A percentile compares a stretch with the other conserved stretches of the same genome.
Conservation (phyloP, 2,797 vertebrate species). For the Rhinoraja longicauda region DNA sequence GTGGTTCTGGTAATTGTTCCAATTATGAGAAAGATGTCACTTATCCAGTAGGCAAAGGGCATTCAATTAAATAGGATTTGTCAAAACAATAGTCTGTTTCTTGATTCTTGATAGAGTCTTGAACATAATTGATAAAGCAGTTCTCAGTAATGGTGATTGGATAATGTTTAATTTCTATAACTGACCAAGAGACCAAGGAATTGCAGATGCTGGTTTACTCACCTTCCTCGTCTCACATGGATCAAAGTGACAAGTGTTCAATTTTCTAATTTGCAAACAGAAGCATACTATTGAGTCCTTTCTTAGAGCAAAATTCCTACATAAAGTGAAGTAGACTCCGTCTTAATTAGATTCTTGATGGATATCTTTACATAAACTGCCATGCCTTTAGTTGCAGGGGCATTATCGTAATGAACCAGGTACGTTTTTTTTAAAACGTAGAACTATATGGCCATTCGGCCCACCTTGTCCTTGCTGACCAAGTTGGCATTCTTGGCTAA, state of each 20-base stretch:
- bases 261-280: background rate
- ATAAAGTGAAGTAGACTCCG: background rate
- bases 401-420: background rate
- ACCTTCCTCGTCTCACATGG: background rate
- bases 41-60: background rate
- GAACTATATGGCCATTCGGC: no score
- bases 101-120: background rate
- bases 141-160: background rate
- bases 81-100: background rate
- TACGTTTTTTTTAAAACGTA: background rate
- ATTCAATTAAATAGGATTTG: background rate
- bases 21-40: background rate
- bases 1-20: background rate
- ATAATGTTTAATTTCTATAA: background rate
- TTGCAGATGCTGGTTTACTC: no score
- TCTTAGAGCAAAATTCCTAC: background rate
- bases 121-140: background rate
- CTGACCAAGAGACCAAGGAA: background rate
- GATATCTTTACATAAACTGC: background rate
- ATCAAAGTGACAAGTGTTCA: background rate
- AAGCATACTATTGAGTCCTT: background rate
- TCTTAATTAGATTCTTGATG: background rate
- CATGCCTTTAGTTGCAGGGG: background rate
- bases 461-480: no score
- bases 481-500: no score